phyloP scores from a whole-genome alignment of 2,113 vertebrate genomes.

The Engystomops pustulosus region DNA sequence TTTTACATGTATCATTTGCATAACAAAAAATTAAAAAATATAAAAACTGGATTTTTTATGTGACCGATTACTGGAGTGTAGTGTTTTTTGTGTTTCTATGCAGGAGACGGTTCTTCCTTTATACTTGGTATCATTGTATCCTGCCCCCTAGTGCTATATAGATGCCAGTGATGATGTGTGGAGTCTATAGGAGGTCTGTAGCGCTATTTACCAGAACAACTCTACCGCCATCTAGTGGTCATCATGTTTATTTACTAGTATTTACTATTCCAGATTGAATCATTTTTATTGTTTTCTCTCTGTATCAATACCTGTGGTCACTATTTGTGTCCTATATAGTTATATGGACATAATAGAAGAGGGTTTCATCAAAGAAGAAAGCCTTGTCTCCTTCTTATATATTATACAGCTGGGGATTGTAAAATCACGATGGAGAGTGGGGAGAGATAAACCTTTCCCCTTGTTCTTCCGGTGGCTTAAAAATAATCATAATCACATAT shows the following conservation, averaged over 20 bases:
- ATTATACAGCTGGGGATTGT: too few species aligned
- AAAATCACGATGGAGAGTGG: too few species aligned
- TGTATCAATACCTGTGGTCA: not conserved
- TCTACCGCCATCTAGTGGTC: slow-evolving; percentile 34
- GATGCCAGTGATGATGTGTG: not conserved
- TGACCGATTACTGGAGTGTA: too few species aligned
- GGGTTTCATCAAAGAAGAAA: not conserved
- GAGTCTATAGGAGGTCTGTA: not conserved
- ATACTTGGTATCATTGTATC: not conserved
- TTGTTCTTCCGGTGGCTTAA: not conserved
- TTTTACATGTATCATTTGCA: too few species aligned
- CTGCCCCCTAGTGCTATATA: not conserved
- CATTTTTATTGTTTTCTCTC: not conserved
- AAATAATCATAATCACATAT: not conserved
- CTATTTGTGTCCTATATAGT: too few species aligned
- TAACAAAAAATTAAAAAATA: too few species aligned
- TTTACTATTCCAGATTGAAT: not conserved
- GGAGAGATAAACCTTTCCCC: not conserved
- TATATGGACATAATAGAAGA: too few species aligned
- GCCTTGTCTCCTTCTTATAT: too few species aligned
- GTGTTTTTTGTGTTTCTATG: too few species aligned
- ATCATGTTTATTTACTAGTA: not conserved
- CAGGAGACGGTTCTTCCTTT: too few species aligned
- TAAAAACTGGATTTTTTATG: too few species aligned
- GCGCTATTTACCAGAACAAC: not conserved